Evolutionary conservation across 2,888 invertebrate genomes (phyloP).

Genomic region (Ichneumoninae sp.): DNA sequence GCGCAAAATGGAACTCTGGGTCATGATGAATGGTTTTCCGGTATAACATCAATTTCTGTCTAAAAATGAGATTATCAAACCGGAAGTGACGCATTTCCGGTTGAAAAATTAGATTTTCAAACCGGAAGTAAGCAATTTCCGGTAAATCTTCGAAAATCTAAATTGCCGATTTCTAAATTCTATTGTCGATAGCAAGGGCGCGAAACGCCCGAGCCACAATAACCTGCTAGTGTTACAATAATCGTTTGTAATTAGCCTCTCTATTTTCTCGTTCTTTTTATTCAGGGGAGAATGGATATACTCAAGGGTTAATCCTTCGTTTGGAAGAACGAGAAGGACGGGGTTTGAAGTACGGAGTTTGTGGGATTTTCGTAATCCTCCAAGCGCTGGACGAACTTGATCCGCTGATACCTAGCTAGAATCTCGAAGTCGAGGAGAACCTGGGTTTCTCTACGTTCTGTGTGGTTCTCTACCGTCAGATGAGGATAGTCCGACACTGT

Average conservation of each 20-base stretch:
- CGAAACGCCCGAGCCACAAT: background rate
- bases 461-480: constrained; percentile 24
- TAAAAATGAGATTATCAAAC: no score
- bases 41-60: no score
- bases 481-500: constrained; percentile 45
- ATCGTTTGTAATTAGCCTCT: constrained; percentile 27
- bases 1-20: background rate
- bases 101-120: no score
- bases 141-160: no score
- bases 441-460: constrained; percentile 44
- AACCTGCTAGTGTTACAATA: constrained; percentile 18
- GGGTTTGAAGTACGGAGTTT: constrained; percentile 42
- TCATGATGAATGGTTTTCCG: background rate
- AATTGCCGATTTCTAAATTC: no score
- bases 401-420: constrained; percentile 59
- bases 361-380: constrained; percentile 67
- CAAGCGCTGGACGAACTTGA: constrained; percentile 61
- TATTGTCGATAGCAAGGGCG: no score
- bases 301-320: constrained; percentile 58
- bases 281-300: constrained; percentile 34
- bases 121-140: no score
- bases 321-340: constrained; percentile 36
- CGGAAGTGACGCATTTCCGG: no score
- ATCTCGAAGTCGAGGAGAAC: constrained; percentile 60
- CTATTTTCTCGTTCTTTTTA: constrained; percentile 15